These are phyloP conservation scores for Mobula birostris DNA, from an alignment of 2,113 vertebrate genomes.

Conservation along the genomic window DNA sequence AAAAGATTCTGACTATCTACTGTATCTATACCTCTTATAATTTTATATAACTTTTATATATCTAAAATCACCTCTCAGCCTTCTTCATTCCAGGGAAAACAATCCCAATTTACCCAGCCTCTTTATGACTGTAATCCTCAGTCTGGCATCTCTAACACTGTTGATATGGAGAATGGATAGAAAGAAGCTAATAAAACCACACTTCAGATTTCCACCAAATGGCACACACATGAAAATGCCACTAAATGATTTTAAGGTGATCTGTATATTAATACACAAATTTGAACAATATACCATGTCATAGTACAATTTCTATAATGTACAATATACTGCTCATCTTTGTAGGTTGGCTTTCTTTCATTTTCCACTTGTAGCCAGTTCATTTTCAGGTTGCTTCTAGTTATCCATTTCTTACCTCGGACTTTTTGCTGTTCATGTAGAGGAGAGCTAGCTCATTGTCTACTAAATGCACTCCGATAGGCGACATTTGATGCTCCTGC, in stretches of 20 bases:
- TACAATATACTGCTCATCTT: not conserved
- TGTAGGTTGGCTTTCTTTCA: not conserved
- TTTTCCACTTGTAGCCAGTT: not conserved
- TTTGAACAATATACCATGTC: not conserved
- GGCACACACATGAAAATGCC: not conserved
- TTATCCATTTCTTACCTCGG: constrained; percentile 70
- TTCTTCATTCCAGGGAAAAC: too few relatives aligned
- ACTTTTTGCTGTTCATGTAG: constrained; percentile 98
- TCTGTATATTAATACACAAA: not conserved
- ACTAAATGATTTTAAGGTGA: not conserved
- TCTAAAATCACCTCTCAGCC: too few relatives aligned
- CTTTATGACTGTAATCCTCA: too few relatives aligned
- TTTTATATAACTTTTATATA: too few relatives aligned
- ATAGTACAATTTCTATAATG: not conserved
- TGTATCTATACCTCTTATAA: too few relatives aligned
- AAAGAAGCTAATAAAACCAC: not conserved
- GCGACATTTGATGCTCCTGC: constrained; percentile 81
- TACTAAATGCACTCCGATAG: constrained; percentile 85
- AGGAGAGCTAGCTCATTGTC: constrained; percentile 89
- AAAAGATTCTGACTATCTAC: too few relatives aligned
- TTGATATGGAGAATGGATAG: not conserved
- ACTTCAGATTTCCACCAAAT: not conserved
- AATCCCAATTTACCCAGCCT: too few relatives aligned
- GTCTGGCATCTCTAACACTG: not conserved
- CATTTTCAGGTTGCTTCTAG: not conserved